phyloP scores from a whole-genome alignment of 2,888 invertebrate genomes.

The Julus scanicus region DNA sequence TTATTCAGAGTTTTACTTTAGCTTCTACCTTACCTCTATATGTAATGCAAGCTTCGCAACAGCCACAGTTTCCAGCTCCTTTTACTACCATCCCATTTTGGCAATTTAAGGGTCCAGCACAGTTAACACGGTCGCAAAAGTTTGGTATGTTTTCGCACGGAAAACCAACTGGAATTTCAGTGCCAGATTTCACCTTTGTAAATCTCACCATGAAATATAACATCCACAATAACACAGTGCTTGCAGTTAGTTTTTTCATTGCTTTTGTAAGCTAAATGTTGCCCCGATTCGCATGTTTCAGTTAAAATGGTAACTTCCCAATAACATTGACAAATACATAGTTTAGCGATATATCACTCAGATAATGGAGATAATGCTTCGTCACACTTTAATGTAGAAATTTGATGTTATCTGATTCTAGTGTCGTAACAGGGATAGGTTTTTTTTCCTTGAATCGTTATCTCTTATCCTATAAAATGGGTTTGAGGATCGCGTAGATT shows the following conservation, averaged over 20 bases:
- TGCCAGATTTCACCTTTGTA: neutral
- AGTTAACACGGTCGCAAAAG: slow-evolving; percentile 54
- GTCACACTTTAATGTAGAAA: neutral
- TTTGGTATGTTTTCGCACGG: slow-evolving; percentile 52
- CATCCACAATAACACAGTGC: neutral
- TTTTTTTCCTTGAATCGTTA: no score
- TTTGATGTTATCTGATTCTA: neutral
- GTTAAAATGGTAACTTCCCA: neutral
- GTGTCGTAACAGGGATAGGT: no score
- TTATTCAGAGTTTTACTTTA: neutral
- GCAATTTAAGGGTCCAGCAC: slow-evolving; percentile 49
- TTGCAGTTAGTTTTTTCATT: neutral
- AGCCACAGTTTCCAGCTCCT: slow-evolving; percentile 55
- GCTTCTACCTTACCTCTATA: slow-evolving; percentile 43
- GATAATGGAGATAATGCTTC: neutral
- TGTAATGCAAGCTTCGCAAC: slow-evolving; percentile 51
- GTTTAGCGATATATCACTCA: neutral
- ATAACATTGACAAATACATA: neutral
- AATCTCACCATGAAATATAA: neutral
- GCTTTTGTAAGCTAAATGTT: neutral
- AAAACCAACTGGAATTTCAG: neutral
- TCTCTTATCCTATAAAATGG: no score
- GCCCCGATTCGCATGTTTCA: neutral
- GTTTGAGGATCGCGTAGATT: no score
- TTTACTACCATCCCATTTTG: slow-evolving; percentile 36